Conservation (phyloP, 2,113 vertebrate species). For the Varanus salvator region DNA sequence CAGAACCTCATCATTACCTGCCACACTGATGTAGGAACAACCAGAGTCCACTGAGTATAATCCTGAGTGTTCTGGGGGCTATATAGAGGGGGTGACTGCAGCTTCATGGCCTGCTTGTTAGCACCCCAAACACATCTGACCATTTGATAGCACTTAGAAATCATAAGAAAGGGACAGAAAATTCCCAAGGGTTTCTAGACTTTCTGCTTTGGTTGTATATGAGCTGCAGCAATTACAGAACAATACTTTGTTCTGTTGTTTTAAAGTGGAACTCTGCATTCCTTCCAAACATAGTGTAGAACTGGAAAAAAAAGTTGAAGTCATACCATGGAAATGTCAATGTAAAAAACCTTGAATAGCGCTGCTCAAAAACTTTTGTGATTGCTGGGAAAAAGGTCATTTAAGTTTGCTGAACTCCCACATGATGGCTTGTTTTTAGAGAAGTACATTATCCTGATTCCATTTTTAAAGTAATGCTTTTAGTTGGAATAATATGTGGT, state of each 20-base stretch:
- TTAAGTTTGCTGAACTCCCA: not conserved
- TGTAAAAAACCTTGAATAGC: not conserved
- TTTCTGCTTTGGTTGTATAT: too few species aligned
- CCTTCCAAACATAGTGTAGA: not conserved
- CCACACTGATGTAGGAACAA: too few species aligned
- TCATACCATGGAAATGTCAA: not conserved
- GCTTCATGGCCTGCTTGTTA: not conserved
- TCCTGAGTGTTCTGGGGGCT: not conserved
- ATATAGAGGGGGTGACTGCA: too few species aligned
- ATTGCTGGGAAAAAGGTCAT: not conserved
- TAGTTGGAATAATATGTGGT: not conserved
- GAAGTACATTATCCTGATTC: conserved; percentile 2
- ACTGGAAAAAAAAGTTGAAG: not conserved
- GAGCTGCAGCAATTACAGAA: too few species aligned
- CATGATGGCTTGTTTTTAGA: not conserved
- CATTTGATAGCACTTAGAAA: not conserved
- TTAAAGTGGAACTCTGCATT: not conserved
- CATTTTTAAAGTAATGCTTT: conserved; percentile 1
- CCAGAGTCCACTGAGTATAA: too few species aligned
- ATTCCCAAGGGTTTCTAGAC: too few species aligned
- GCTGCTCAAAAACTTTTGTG: not conserved
- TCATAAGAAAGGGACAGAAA: too few species aligned
- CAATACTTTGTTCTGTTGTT: not conserved
- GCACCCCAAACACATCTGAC: not conserved
- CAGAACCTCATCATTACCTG: too few species aligned